Conservation (phyloP, 2,797 vertebrate species). For the Phataginus tetradactyla region DNA sequence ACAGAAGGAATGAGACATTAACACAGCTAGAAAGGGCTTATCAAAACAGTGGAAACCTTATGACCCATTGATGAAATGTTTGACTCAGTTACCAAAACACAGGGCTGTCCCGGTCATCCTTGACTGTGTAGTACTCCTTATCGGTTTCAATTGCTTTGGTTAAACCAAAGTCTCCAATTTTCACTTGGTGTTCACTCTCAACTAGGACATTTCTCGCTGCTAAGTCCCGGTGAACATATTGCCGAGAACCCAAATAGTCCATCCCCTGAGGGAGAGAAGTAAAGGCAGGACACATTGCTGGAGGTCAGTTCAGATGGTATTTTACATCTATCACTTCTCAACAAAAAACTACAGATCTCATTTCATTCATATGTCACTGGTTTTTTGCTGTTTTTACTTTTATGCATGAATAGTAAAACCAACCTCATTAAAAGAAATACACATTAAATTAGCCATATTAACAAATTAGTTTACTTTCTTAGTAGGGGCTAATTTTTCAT, state of each 20-base stretch:
- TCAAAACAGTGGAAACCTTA: not conserved
- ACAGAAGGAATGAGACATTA: not conserved
- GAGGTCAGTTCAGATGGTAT: not conserved
- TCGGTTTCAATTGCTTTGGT: conserved; percentile 97
- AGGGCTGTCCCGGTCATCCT: conserved; percentile 96
- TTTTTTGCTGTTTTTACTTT: not conserved
- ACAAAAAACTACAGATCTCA: not conserved
- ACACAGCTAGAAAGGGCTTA: not conserved
- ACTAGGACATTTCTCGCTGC: conserved; percentile 97
- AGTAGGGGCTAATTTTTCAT: not conserved
- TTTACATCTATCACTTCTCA: not conserved
- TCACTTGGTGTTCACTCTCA: conserved; percentile 95
- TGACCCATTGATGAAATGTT: not conserved
- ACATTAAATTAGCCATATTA: not conserved
- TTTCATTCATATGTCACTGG: not conserved
- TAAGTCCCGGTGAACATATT: conserved; percentile 97
- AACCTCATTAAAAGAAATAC: not conserved
- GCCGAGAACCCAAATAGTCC: conserved; percentile 94
- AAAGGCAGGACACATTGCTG: not conserved
- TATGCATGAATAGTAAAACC: conserved; percentile 1
- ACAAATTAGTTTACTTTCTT: not conserved
- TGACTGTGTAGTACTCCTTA: conserved; percentile 97
- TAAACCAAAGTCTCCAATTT: conserved; percentile 98
- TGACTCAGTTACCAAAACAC: conserved; percentile 93
- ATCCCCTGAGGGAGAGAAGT: conserved; percentile 90